Evolutionary conservation across 2,888 invertebrate genomes (phyloP).

Genomic region (Cenopis cana): DNA sequence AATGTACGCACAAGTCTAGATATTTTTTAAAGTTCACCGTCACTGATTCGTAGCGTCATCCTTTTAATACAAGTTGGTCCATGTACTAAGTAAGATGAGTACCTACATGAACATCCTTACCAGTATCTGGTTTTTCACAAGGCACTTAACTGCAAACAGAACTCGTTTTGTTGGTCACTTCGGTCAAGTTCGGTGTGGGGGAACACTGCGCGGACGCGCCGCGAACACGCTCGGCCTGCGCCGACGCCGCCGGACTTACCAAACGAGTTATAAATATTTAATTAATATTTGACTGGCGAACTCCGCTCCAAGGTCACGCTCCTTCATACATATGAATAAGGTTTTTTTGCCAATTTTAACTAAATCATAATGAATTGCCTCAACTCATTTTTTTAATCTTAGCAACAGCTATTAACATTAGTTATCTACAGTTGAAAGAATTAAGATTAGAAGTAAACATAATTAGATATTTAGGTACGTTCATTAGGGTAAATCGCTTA

Average conservation of each 20-base stretch:
- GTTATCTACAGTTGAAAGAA: constrained; percentile 29
- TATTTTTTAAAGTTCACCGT: too few species aligned
- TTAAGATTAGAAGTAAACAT: constrained; percentile 34
- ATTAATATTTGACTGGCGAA: constrained; percentile 79
- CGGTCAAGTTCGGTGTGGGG: constrained; percentile 5
- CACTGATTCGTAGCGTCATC: background rate
- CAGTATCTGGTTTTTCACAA: constrained; percentile 2
- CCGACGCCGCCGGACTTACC: constrained; percentile 60
- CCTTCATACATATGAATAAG: constrained; percentile 51
- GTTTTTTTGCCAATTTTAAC: constrained; percentile 40
- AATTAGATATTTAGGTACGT: constrained; percentile 20
- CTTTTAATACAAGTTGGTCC: background rate
- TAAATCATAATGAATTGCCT: constrained; percentile 28
- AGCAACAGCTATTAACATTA: constrained; percentile 37
- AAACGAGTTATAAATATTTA: constrained; percentile 80
- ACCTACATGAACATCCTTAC: background rate
- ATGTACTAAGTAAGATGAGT: background rate
- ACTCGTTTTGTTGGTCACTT: constrained; percentile 24
- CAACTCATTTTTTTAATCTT: constrained; percentile 34
- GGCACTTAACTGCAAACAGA: constrained; percentile 23
- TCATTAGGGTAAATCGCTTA: constrained; percentile 12
- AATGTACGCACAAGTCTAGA: too few species aligned
- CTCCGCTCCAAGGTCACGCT: constrained; percentile 70
- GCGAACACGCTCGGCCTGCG: constrained; percentile 63
- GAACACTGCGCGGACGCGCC: constrained; percentile 51